Conservation (phyloP, 1,140 invertebrate genomes). For the Dolichoris vasculosae region DNA sequence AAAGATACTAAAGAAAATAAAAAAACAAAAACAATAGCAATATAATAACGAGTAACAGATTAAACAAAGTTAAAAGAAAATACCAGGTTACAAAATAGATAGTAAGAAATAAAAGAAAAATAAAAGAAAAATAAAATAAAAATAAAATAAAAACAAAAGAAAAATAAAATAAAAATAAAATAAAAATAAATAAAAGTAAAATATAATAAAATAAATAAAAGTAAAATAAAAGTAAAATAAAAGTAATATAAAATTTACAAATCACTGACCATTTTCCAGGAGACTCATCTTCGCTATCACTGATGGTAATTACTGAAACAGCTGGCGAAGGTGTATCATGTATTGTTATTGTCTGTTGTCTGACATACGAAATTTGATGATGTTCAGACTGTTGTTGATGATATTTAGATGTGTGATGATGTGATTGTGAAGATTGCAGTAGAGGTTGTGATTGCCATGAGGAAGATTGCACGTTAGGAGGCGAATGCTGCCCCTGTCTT, state of each 20-base stretch:
- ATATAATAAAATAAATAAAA: not conserved
- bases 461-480: not conserved
- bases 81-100: too few relatives aligned
- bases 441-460: slow-evolving; percentile 40
- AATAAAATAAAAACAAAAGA: too few relatives aligned
- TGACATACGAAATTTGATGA: slow-evolving; percentile 72
- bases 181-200: too few relatives aligned
- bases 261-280: slow-evolving; percentile 72
- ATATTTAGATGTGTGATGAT: slow-evolving; percentile 67
- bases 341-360: slow-evolving; percentile 88
- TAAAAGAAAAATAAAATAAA: too few relatives aligned
- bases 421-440: not conserved
- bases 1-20: too few relatives aligned
- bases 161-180: too few relatives aligned
- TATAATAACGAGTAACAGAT: too few relatives aligned
- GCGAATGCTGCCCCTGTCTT: slow-evolving; percentile 62
- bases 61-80: too few relatives aligned
- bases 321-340: slow-evolving; percentile 94
- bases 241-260: not conserved
- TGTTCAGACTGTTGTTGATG: slow-evolving; percentile 72
- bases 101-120: too few relatives aligned
- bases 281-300: slow-evolving; percentile 94
- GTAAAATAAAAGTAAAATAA: not conserved
- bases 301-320: slow-evolving; percentile 97
- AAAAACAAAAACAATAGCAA: too few relatives aligned